A percentile compares a stretch with the other conserved stretches of the same genome.
Conservation (phyloP, 2,888 invertebrate species). For the Myopa testacea region DNA sequence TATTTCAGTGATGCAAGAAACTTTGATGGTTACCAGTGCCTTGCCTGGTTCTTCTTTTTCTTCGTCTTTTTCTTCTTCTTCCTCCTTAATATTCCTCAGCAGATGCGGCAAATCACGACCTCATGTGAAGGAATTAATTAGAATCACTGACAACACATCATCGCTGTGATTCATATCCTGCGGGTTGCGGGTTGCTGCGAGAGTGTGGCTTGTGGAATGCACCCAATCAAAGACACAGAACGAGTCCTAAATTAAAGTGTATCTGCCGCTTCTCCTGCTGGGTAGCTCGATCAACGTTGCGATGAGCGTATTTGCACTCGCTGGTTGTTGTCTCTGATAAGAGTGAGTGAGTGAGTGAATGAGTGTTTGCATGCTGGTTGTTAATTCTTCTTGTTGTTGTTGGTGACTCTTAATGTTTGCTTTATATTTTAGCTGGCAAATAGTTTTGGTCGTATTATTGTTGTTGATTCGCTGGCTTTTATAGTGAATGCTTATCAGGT, state of each 20-base stretch:
- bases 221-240: too few species aligned
- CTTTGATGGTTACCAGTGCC: too few species aligned
- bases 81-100: neutral
- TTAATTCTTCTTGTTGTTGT: neutral
- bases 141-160: neutral
- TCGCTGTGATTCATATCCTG: slow-evolving; percentile 9
- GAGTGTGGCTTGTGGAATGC: too few species aligned
- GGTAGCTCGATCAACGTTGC: neutral
- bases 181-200: neutral
- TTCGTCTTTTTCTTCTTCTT: neutral
- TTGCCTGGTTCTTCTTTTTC: neutral
- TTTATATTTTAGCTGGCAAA: too few species aligned
- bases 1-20: too few species aligned
- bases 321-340: neutral
- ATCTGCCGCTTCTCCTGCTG: neutral
- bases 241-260: neutral
- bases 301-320: neutral
- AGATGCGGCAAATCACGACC: neutral
- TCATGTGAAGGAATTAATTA: slow-evolving; percentile 6
- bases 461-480: neutral
- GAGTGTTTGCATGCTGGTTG: neutral
- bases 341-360: neutral
- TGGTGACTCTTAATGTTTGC: neutral
- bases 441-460: neutral
- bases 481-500: neutral